A percentile compares a stretch with the other conserved stretches of the same genome.
These are phyloP conservation scores for Sicus ferrugineus DNA, from an alignment of 2,888 invertebrate genomes.

Conservation along the genomic window DNA sequence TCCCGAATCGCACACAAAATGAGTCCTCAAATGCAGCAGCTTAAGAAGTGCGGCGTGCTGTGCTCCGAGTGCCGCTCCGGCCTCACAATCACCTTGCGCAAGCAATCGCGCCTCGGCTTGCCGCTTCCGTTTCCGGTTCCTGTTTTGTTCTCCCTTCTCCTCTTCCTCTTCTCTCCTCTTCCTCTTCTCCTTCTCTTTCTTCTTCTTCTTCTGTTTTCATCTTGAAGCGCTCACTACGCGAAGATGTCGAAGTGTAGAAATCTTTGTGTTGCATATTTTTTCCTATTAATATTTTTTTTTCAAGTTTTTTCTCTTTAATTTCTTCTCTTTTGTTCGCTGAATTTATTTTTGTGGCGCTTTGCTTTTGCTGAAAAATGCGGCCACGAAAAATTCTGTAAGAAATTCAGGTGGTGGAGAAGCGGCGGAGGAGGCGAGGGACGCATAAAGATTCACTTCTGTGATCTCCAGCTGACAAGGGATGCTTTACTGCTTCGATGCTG, in stretches of 20 bases:
- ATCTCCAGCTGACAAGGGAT: neutral
- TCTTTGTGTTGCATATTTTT: conserved; percentile 29
- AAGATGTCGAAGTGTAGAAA: conserved; percentile 32
- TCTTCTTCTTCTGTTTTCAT: neutral
- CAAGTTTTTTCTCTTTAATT: conserved; percentile 26
- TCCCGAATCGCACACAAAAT: neutral
- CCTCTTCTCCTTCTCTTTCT: neutral
- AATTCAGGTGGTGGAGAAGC: neutral
- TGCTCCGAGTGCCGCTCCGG: neutral
- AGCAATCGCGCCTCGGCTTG: conserved; percentile 31
- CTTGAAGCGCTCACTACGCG: conserved; percentile 20
- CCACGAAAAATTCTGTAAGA: conserved; percentile 37
- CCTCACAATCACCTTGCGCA: neutral
- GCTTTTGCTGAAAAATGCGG: conserved; percentile 12
- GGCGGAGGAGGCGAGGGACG: neutral
- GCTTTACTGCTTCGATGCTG: too few species aligned
- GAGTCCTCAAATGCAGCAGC: conserved; percentile 29
- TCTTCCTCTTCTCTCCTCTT: neutral
- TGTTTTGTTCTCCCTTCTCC: neutral
- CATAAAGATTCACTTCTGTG: conserved; percentile 28
- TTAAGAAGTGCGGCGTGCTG: conserved; percentile 15
- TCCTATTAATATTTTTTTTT: conserved; percentile 39
- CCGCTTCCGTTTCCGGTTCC: conserved; percentile 41
- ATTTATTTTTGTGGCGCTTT: conserved; percentile 23
- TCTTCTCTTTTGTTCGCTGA: conserved; percentile 25